Base-by-base conservation (phyloP, 2,797 vertebrate genomes). In the Sebastiscus albofasciatus region DNA sequence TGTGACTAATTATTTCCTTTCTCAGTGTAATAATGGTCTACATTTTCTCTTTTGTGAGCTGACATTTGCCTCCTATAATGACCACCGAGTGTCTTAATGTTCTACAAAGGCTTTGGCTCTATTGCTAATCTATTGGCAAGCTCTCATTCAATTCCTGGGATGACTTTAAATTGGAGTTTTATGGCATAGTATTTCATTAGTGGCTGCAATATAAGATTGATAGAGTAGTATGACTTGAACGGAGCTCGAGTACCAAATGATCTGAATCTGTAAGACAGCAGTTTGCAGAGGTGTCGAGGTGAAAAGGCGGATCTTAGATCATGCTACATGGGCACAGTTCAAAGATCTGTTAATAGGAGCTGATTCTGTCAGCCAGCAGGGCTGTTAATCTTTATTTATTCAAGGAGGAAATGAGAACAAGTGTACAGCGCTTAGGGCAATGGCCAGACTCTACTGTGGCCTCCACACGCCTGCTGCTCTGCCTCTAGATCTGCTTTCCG, bases 331-430 rank as follows among this genome's bases (percentile, higher is more conserved):
- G 67, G 54, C 62, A 76, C 55, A 56, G 79, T 80, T 88, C 72
- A 89, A 79, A 80, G 80, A 92, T 85, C 72, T 91, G 87, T 67
- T 73, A 85, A 83, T 65, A 68, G 56, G 72, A 75, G 82, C 52
- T 69, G 72, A 82, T 84, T 85, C 72, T 72, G 78, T 68, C 80
- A 74, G 64, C 80, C 55, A 33, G 79, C 69, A 70, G 56, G 75
- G 72, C 72, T 76, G 88, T 81, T 91, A 72, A 91, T 93, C 90
- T 92, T 93, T 72, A 93, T 93, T 93, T 90, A 93, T 93, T 92
- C 75, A 93, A 87, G 77, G 79, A 91, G 90, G 90, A 91, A 93
- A 94, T 91, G 79, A 92, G 89, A 93, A 79, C 90, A 87, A 89
- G 73, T 77, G 84, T 16, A 9, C 29, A 54, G 73, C 54, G 87